These are phyloP conservation scores for Drosophila kepulauana DNA, from an alignment of 1,140 invertebrate genomes.

Conservation along the genomic window DNA sequence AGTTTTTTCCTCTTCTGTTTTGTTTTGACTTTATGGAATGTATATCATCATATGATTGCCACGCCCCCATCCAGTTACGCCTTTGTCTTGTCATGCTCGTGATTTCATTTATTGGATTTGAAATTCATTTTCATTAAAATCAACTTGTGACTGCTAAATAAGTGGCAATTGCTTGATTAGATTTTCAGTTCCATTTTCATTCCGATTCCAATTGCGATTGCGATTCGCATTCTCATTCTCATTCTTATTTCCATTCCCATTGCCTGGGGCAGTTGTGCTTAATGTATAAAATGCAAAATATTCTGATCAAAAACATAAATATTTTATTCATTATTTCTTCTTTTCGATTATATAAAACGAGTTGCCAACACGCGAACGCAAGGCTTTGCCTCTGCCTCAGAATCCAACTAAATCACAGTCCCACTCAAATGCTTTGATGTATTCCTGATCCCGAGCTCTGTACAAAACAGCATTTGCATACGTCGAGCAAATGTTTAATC, in stretches of 20 bases:
- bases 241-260: not conserved
- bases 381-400: not conserved
- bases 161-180: slow-evolving; percentile 30
- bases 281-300: not conserved
- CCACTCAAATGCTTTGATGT: not conserved
- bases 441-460: not conserved
- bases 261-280: too few relatives aligned
- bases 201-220: not conserved
- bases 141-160: slow-evolving; percentile 19
- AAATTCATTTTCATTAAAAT: slow-evolving; percentile 30
- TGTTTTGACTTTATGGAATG: slow-evolving; percentile 48
- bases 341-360: slow-evolving; percentile 13
- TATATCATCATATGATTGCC: slow-evolving; percentile 28
- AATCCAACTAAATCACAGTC: not conserved
- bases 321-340: not conserved
- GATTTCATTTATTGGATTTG: slow-evolving; percentile 32
- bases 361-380: slow-evolving; percentile 18
- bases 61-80: slow-evolving; percentile 2
- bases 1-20: not conserved
- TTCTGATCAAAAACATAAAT: slow-evolving; percentile 9
- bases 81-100: slow-evolving; percentile 7
- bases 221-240: not conserved
- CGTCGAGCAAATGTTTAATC: slow-evolving; percentile 7
- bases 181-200: slow-evolving; percentile 1
- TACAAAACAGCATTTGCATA: slow-evolving; percentile 3